phyloP scores from a whole-genome alignment of 2,113 vertebrate species.

The Elgaria multicarinata region DNA sequence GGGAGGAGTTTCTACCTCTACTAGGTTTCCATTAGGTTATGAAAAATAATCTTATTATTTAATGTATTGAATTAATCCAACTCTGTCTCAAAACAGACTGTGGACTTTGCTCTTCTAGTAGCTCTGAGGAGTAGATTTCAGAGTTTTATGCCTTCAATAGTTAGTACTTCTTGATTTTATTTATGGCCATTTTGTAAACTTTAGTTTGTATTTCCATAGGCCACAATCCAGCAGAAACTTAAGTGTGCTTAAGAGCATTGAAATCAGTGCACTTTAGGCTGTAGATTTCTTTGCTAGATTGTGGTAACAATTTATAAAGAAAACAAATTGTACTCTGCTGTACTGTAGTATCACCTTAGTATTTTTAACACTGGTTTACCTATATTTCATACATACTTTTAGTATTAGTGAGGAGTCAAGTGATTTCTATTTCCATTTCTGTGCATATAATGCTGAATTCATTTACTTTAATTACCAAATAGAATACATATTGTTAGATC shows the following conservation, averaged over 20 bases:
- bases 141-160: not conserved
- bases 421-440: constrained; percentile 45
- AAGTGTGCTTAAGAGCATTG: not conserved
- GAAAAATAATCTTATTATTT: not conserved
- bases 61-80: not conserved
- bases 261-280: not conserved
- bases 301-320: not conserved
- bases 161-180: not conserved
- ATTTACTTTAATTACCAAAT: constrained; percentile 40
- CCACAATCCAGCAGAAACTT: not conserved
- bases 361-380: not conserved
- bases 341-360: not conserved
- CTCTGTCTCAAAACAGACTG: not conserved
- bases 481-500: constrained; percentile 38
- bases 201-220: not conserved
- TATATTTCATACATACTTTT: not conserved
- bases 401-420: not conserved
- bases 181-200: not conserved
- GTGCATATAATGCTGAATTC: constrained; percentile 24
- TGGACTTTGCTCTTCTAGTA: not conserved
- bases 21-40: not conserved
- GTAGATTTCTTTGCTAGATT: accelerated
- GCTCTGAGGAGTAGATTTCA: not conserved
- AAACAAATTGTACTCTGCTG: not conserved
- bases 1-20: not conserved